Evolutionary conservation across 2,113 vertebrate species (phyloP), one percentile per base, ranked within the genome.

Genomic region (Pteronura brasiliensis): DNA sequence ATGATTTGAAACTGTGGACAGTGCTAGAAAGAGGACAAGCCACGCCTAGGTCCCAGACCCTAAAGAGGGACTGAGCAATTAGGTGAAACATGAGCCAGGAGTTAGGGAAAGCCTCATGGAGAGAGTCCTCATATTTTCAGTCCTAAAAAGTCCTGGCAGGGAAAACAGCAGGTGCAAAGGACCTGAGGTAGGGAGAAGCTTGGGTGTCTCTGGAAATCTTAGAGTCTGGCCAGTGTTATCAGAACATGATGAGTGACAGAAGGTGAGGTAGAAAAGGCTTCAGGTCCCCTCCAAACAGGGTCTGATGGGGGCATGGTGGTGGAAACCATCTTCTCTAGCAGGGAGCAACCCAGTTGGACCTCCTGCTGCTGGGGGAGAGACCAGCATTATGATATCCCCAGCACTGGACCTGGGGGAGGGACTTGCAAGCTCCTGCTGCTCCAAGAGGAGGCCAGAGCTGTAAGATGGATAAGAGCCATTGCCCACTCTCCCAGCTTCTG

Each of bases 361-460:
- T 81, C 77, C 49, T 13, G 63, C 39, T 52, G 17, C 49, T 65
- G 31, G 21, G 36, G 17, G 15, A 57, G 15, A 21, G 27, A 59
- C 23, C 42, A 81, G 57, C 12, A 2, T 31, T 31, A n/a, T 1
- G 25, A 17, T 12, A 9, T 61, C 31, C 44, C 31, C 14, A 11
- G 85, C 42, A 6, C 4, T 21, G 59, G 4, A 8, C 31, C 25
- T 0, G 0, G 6, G 31, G 12, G 9, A 42, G 52, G 44, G 59
- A 74, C 29, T 44, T 4, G 15, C 44, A n/a, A 55, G 15, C 17
- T 55, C 36, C 9, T 6, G 18, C 36, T 57, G 42, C 67, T 84
- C 11, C 49, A n/a, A 31, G 36, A 18, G 23, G n/a, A 85, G 31
- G 23, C 44, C 67, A 82, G 18, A 81, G 63, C 49, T 59, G 61